Base-by-base conservation (phyloP, 2,888 invertebrate species). In the Hyalella azteca region DNA sequence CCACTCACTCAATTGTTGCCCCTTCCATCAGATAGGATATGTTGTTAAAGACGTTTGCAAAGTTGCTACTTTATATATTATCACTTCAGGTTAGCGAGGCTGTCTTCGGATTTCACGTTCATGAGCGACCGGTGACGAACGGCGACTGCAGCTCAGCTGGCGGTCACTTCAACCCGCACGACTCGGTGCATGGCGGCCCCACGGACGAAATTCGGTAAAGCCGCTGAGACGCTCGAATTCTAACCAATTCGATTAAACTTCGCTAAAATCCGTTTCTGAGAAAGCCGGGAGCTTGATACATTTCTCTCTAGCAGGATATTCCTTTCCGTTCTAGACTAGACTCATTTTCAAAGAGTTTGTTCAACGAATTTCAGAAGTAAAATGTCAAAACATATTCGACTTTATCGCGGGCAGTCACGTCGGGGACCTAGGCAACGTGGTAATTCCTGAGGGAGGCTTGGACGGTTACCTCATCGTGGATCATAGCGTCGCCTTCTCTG, bases 401-500 rank as follows among this genome's bases (percentile, higher is more conserved):
- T n/a, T 2, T 54, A 26, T 54, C 7, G 29, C 32, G 26, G 13
- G 5, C 7, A 93, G 97, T 83, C 97, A 98, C 88, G 92, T 93
- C 73, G 97, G 97, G 0, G 97, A 98, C 88, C 90, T 98, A 82
- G 97, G 97, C 79, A 95, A 96, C 87, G 91, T 90, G 84, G 92
- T 93, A 32, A 90, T 89, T 26, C 87, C 86, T 4, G 89, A 91
- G 85, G 93, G 93, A 0, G 90, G 91, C 0, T 92, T 92, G 32
- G 92, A 92, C 87, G 90, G 94, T 32, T 88, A 90, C 41, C 91
- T 93, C 45, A 26, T 83, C 11, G 87, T 88, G 36, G 94, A 94
- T 86, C 90, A 89, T 49, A 82, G 89, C 40, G 92, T 94, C 85
- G 92, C 92, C 1, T 89, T 94, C 73, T 88, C 88, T 54, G 96